Base-by-base conservation (phyloP, 1,140 invertebrate genomes). In the Caenorhabditis brenneri region DNA sequence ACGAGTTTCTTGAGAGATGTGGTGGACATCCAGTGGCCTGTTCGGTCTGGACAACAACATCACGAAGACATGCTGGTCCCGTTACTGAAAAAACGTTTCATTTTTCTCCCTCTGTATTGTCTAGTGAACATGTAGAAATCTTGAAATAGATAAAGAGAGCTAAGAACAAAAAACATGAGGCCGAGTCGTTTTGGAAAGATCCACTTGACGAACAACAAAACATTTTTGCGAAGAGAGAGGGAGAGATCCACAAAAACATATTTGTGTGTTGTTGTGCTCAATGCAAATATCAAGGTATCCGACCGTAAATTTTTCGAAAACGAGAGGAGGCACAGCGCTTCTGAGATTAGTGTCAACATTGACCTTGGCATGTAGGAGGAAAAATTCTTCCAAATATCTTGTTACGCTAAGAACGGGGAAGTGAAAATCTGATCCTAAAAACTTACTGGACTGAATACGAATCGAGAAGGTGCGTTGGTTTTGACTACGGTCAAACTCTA, bases 11-110 rank as follows among this genome's bases (percentile, higher is more conserved):
- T n/a, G 81, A 74, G 16, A 88, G 80, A n/a, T 58, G 86, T 29
- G 87, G 87, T 24, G 87, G 87, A 85, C 87, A 88, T 39, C 79
- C 87, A n/a, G 78, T 69, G 12, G 81, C 65, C 33, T 80, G 49
- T 55, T 87, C 85, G 51, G 87, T 80, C 31, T 88, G 79, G n/a
- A 87, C 85, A 19, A 83, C 22, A 16, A 88, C 42, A 31, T 87
- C 79, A n/a, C 69, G 51, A 22, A 88, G 85, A 53, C 87, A 88
- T 1, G 85, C 85, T 16, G 87, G 87, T n/a, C 87, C 87, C 15
- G 58, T 46, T 19, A 48, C 85, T 86, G 58, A 42, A 85, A 79
- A 49, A 22, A 74, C 10, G 10, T 1, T 6, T 24, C 16, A n/a
- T 53, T 29, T 49, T 12, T 10, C 15, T 36, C 16, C 9, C 16